These are phyloP conservation scores for Allophyes oxyacanthae DNA, from an alignment of 2,888 invertebrate species.

Conservation along the genomic window DNA sequence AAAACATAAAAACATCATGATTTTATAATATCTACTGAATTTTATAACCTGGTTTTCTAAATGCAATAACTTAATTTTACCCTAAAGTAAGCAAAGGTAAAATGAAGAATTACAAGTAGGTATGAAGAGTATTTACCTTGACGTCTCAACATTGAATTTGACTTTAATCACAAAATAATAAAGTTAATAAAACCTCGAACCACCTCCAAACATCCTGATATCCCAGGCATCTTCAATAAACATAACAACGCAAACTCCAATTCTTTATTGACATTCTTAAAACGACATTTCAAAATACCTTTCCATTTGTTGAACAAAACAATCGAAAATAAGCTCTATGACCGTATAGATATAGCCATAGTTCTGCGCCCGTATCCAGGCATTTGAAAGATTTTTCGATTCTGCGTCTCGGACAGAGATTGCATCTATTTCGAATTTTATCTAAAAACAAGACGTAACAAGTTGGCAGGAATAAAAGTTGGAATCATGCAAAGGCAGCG, in stretches of 20 bases:
- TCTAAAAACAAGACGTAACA: constrained; percentile 72
- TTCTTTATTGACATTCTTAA: constrained; percentile 59
- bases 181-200: constrained; percentile 36
- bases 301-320: constrained; percentile 31
- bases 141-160: constrained; percentile 13
- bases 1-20: no score
- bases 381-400: constrained; percentile 67
- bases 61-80: no score
- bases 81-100: no score
- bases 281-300: constrained; percentile 53
- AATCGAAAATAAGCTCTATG: constrained; percentile 54
- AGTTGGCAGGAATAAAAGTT: constrained; percentile 70
- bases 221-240: constrained; percentile 53
- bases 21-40: no score
- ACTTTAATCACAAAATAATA: constrained; percentile 38
- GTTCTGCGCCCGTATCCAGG: constrained; percentile 51
- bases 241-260: constrained; percentile 46
- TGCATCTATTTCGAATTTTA: constrained; percentile 77
- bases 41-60: no score
- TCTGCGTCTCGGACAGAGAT: constrained; percentile 69
- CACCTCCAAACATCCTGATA: constrained; percentile 29
- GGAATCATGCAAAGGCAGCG: constrained; percentile 58
- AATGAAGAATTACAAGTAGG: no score
- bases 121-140: neutral
- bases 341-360: constrained; percentile 53